Percentiles rank a stretch among this genome's conserved stretches.
Conservation (phyloP, 2,888 invertebrate genomes). For the Anticlea derivata region DNA sequence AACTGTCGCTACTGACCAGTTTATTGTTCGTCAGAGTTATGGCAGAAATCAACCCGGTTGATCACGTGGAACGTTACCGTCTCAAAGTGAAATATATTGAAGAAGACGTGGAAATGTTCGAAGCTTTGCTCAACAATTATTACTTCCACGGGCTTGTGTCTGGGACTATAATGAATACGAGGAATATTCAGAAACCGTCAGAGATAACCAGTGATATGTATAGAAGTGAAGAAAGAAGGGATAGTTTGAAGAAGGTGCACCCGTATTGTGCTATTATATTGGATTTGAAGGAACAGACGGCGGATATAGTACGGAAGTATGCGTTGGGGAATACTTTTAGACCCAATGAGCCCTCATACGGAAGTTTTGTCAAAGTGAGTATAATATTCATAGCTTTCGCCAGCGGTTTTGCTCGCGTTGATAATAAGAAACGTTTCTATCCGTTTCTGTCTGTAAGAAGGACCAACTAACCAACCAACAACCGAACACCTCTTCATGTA, state of each 20-base stretch:
- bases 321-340: slow-evolving; percentile 82
- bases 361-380: slow-evolving; percentile 77
- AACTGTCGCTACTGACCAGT: slow-evolving; percentile 75
- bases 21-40: slow-evolving; percentile 83
- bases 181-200: slow-evolving; percentile 54
- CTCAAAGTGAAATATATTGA: slow-evolving; percentile 88
- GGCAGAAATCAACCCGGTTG: slow-evolving; percentile 88
- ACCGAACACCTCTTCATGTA: no score
- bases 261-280: slow-evolving; percentile 73
- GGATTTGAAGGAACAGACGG: slow-evolving; percentile 61
- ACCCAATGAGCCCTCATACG: slow-evolving; percentile 77
- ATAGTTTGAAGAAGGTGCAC: slow-evolving; percentile 65
- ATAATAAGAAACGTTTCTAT: no score
- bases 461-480: no score
- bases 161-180: slow-evolving; percentile 59
- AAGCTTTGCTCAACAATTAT: slow-evolving; percentile 82
- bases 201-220: slow-evolving; percentile 50
- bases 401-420: no score
- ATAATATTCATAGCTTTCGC: no score
- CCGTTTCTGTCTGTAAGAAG: no score
- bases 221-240: slow-evolving; percentile 40
- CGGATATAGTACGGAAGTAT: slow-evolving; percentile 66
- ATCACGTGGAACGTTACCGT: slow-evolving; percentile 91
- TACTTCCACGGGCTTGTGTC: slow-evolving; percentile 75
- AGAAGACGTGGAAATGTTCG: slow-evolving; percentile 87